These are phyloP conservation scores for Mythimna loreyi DNA, from an alignment of 2,888 invertebrate genomes.

Conservation along the genomic window DNA sequence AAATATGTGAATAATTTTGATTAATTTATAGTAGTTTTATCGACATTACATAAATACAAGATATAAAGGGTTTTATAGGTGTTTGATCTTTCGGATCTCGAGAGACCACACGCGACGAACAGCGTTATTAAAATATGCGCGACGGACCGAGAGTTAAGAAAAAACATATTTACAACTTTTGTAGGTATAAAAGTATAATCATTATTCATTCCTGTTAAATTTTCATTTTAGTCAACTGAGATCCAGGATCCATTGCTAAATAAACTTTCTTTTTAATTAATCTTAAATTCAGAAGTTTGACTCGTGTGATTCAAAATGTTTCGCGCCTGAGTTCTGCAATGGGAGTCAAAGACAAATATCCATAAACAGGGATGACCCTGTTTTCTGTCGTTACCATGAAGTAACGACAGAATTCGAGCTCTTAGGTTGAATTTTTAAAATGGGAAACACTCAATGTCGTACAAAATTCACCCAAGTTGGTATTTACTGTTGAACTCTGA, in stretches of 20 bases:
- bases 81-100: too few species aligned
- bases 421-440: constrained; percentile 18
- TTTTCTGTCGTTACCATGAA: too few species aligned
- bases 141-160: too few species aligned
- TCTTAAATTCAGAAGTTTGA: not conserved
- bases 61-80: too few species aligned
- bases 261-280: not conserved
- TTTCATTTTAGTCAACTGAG: not conserved
- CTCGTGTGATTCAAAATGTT: constrained; percentile 14
- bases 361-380: constrained; percentile 20
- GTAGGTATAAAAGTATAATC: too few species aligned
- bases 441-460: constrained; percentile 5
- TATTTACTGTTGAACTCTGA: not conserved
- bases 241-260: not conserved
- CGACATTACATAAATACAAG: too few species aligned
- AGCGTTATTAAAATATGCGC: too few species aligned
- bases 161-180: too few species aligned
- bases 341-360: constrained; percentile 11
- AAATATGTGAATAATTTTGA: too few species aligned
- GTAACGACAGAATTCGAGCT: constrained; percentile 4
- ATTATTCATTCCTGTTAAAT: not conserved
- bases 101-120: too few species aligned
- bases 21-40: too few species aligned
- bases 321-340: not conserved
- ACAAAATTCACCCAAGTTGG: constrained; percentile 27